A percentile compares a stretch with the other conserved stretches of the same genome.
These are phyloP conservation scores for Apogon hyalosoma DNA, from an alignment of 2,797 vertebrate genomes.

Conservation along the genomic window DNA sequence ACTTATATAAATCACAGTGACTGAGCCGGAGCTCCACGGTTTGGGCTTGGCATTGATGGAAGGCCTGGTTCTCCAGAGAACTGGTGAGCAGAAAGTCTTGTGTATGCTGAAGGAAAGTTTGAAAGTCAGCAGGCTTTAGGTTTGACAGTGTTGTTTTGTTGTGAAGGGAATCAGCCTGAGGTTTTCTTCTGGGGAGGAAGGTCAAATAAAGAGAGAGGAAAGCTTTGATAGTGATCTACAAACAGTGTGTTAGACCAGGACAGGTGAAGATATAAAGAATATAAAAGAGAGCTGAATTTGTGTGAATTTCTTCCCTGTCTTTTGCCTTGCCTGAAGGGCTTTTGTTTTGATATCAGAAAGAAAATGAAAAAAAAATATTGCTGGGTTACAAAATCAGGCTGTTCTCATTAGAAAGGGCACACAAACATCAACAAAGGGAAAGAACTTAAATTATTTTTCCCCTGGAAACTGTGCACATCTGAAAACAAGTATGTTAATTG, in stretches of 20 bases:
- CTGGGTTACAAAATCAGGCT: constrained; percentile 64
- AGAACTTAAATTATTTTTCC: constrained; percentile 49
- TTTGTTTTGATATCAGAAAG: constrained; percentile 70
- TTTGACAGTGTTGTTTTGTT: constrained; percentile 78
- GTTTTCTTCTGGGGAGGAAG: constrained; percentile 77
- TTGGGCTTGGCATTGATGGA: constrained; percentile 82
- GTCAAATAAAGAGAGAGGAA: constrained; percentile 77
- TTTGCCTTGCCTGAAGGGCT: constrained; percentile 70
- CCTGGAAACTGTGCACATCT: constrained; percentile 21
- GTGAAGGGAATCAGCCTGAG: constrained; percentile 70
- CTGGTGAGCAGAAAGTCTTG: constrained; percentile 70
- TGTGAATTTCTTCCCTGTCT: constrained; percentile 55
- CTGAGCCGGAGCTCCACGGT: constrained; percentile 76
- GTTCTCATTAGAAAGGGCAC: constrained; percentile 64
- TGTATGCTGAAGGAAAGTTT: constrained; percentile 75
- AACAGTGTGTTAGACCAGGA: constrained; percentile 74
- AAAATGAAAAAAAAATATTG: constrained; percentile 56
- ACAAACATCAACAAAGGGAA: constrained; percentile 40
- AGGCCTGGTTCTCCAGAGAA: constrained; percentile 72
- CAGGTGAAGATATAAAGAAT: constrained; percentile 71
- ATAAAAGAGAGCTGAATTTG: constrained; percentile 58
- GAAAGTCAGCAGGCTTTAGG: constrained; percentile 73
- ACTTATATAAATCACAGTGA: constrained; percentile 85
- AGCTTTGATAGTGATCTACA: constrained; percentile 80
- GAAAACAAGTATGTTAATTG: constrained; percentile 29